Conservation (phyloP, 2,888 invertebrate species). For the Callyntrura sp. region DNA sequence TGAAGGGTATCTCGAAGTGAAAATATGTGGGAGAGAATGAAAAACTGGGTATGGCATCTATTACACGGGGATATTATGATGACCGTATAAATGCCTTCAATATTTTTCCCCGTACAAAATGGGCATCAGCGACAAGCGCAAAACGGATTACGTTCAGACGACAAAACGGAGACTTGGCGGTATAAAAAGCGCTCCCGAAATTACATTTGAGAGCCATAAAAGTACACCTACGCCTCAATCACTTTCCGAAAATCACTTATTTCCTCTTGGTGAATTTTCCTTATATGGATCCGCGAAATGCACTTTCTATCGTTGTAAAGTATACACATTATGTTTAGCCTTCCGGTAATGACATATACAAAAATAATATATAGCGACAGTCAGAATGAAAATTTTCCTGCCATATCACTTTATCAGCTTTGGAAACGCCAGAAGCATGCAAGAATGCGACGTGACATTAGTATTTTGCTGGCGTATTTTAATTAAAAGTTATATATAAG, state of each 20-base stretch:
- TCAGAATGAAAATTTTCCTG: neutral
- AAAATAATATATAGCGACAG: no score
- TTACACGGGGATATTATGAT: neutral
- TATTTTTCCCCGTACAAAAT: slow-evolving; percentile 48
- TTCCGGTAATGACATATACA: slow-evolving; percentile 43
- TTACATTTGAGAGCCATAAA: slow-evolving; percentile 58
- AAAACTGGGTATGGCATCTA: neutral
- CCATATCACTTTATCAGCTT: neutral
- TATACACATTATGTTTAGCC: neutral
- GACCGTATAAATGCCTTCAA: slow-evolving; percentile 52
- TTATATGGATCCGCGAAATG: neutral
- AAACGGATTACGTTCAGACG: slow-evolving; percentile 66
- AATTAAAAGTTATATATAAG: neutral
- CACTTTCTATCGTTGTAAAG: neutral
- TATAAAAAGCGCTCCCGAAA: slow-evolving; percentile 66
- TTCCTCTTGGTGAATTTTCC: neutral
- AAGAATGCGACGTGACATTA: neutral
- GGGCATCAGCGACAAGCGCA: slow-evolving; percentile 13
- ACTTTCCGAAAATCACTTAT: slow-evolving; percentile 53
- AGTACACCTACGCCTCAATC: slow-evolving; percentile 59
- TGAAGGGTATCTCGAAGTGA: slow-evolving; percentile 36
- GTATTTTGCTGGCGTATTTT: neutral
- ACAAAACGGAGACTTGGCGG: slow-evolving; percentile 69
- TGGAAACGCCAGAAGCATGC: neutral
- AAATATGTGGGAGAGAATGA: slow-evolving; percentile 50